Evolutionary conservation across 2,888 invertebrate genomes (phyloP).

Genomic region (Gisinianus flammeolus): DNA sequence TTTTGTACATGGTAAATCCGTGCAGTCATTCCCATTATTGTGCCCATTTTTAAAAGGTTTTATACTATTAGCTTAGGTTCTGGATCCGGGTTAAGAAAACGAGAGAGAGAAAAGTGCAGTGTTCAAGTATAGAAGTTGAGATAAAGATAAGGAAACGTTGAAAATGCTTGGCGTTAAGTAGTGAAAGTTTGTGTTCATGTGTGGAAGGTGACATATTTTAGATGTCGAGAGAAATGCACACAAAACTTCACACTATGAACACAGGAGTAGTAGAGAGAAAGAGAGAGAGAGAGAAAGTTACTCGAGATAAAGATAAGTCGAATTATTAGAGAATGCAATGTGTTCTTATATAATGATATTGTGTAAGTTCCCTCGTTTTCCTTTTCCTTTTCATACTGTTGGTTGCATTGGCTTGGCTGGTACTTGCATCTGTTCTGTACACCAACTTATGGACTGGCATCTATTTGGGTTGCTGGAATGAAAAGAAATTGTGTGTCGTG

Average conservation of each 20-base stretch:
- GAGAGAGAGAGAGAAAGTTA: background rate
- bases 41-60: too few relatives aligned
- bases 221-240: background rate
- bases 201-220: background rate
- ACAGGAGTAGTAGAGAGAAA: background rate
- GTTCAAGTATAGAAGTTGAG: too few relatives aligned
- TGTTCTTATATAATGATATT: background rate
- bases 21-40: too few relatives aligned
- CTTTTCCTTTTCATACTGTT: too few relatives aligned
- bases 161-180: too few relatives aligned
- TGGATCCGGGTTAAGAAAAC: background rate
- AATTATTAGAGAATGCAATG: background rate
- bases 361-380: background rate
- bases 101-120: background rate
- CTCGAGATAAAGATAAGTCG: background rate
- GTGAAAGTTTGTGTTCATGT: background rate
- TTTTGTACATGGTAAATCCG: too few relatives aligned
- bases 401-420: background rate
- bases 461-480: background rate
- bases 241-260: background rate
- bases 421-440: background rate
- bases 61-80: too few relatives aligned
- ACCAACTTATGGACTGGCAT: background rate
- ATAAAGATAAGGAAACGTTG: too few relatives aligned
- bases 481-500: slow-evolving; percentile 29